These are phyloP conservation scores for Xenopus laevis DNA, from an alignment of 2,113 vertebrate genomes.

Conservation along the genomic window DNA sequence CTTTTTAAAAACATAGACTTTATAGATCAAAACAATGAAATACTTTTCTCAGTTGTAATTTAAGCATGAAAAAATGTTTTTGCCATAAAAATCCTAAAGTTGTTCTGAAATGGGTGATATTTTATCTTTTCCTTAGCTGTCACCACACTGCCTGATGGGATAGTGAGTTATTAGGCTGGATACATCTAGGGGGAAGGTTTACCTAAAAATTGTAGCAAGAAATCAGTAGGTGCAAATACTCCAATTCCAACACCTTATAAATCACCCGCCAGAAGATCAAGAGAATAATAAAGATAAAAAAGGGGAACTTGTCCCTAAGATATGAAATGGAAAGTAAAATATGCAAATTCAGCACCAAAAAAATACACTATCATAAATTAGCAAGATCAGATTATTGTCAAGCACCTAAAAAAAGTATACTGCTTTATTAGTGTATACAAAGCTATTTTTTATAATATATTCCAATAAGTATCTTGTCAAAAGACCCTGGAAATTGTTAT, in stretches of 20 bases:
- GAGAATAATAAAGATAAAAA: conserved; percentile 39
- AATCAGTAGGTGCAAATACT: conserved; percentile 44
- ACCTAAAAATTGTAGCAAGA: conserved; percentile 43
- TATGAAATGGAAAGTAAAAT: conserved; percentile 39
- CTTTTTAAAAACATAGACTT: conserved; percentile 14
- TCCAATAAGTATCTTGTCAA: conserved; percentile 39
- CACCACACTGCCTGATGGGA: conserved; percentile 43
- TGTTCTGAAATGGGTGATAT: conserved; percentile 41
- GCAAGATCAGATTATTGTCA: conserved; percentile 24
- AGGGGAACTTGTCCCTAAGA: conserved; percentile 41
- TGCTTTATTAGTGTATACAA: conserved; percentile 37
- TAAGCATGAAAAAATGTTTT: conserved; percentile 39
- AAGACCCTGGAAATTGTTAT: conserved; percentile 34
- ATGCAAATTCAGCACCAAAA: conserved; percentile 38
- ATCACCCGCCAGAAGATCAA: conserved; percentile 43
- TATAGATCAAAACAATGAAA: conserved; percentile 38
- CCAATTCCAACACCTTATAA: conserved; percentile 45
- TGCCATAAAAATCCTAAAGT: conserved; percentile 43
- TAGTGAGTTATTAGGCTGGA: conserved; percentile 43
- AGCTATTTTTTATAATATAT: conserved; percentile 11
- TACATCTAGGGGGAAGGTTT: conserved; percentile 39
- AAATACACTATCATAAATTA: conserved; percentile 40
- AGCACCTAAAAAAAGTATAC: conserved; percentile 28
- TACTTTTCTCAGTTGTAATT: conserved; percentile 40
- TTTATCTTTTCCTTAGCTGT: conserved; percentile 45